Evolutionary conservation across 2,113 vertebrate species (phyloP).

Genomic region (Emberiza fucata): DNA sequence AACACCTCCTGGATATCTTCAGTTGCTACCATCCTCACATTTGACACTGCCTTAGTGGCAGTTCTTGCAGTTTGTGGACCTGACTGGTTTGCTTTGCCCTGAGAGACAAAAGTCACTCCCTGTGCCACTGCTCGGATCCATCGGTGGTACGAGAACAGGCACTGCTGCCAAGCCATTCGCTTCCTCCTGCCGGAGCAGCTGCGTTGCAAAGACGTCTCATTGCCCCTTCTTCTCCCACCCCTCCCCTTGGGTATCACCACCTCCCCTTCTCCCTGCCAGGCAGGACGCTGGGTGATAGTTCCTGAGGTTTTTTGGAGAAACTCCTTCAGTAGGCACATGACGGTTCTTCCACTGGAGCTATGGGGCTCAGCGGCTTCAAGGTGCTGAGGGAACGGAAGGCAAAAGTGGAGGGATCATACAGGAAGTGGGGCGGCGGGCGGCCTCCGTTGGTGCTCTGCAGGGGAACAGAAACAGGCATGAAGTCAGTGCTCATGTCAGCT

Average conservation of each 20-base stretch:
- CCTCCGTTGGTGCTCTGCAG: conserved; percentile 76
- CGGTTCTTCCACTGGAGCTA: conserved; percentile 83
- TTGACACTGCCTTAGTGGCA: not conserved
- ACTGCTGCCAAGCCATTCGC: not conserved
- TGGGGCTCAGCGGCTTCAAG: conserved; percentile 81
- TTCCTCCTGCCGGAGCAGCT: not conserved
- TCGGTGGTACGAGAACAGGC: not conserved
- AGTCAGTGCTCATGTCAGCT: not conserved
- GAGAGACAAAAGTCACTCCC: not conserved
- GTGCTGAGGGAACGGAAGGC: conserved; percentile 89
- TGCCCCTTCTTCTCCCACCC: not conserved
- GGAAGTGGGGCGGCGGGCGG: conserved; percentile 77
- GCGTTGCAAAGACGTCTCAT: not conserved
- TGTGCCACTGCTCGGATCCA: not conserved
- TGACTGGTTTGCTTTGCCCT: not conserved
- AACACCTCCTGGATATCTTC: not conserved
- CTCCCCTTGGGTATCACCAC: not conserved
- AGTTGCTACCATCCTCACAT: not conserved
- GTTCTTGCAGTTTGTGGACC: not conserved
- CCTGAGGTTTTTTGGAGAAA: conserved; percentile 58
- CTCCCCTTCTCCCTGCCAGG: not conserved
- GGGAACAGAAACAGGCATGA: not conserved
- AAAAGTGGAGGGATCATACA: conserved; percentile 87
- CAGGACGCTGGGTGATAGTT: conserved; percentile 17
- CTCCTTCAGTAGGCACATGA: conserved; percentile 79